Conservation (phyloP, 2,888 invertebrate species). For the Ornithoptera alexandrae region DNA sequence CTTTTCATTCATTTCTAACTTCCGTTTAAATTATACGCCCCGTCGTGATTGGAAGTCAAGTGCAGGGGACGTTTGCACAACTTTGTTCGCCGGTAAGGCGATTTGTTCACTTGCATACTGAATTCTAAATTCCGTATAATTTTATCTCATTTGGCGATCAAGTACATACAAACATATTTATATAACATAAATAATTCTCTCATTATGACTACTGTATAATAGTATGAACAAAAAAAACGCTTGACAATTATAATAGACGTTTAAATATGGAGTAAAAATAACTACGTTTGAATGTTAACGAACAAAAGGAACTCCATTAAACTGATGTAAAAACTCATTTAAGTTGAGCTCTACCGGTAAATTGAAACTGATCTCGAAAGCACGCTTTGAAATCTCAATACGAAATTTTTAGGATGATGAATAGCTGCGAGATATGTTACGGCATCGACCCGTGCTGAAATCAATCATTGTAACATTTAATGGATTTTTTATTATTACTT, state of each 20-base stretch:
- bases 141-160: neutral
- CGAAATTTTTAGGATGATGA: slow-evolving; percentile 5
- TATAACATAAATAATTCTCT: too few species aligned
- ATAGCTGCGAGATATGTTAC: slow-evolving; percentile 7
- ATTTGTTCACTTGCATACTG: neutral
- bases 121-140: neutral
- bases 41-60: slow-evolving; percentile 2
- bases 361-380: slow-evolving; percentile 16
- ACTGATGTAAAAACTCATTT: slow-evolving; percentile 9
- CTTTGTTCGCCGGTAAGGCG: neutral
- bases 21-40: slow-evolving; percentile 7
- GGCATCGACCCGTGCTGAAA: slow-evolving; percentile 6
- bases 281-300: neutral
- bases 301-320: slow-evolving; percentile 12
- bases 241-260: too few species aligned
- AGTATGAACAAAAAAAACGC: too few species aligned
- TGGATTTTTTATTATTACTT: neutral
- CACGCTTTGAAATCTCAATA: slow-evolving; percentile 1
- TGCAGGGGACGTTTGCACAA: slow-evolving; percentile 4
- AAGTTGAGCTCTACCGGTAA: slow-evolving; percentile 10
- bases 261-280: neutral
- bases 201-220: too few species aligned
- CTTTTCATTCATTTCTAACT: slow-evolving; percentile 1
- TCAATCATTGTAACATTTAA: slow-evolving; percentile 2
- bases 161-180: too few species aligned